Evolutionary conservation across 2,113 vertebrate species (phyloP).

Genomic region (Rhadina sibilatrix): DNA sequence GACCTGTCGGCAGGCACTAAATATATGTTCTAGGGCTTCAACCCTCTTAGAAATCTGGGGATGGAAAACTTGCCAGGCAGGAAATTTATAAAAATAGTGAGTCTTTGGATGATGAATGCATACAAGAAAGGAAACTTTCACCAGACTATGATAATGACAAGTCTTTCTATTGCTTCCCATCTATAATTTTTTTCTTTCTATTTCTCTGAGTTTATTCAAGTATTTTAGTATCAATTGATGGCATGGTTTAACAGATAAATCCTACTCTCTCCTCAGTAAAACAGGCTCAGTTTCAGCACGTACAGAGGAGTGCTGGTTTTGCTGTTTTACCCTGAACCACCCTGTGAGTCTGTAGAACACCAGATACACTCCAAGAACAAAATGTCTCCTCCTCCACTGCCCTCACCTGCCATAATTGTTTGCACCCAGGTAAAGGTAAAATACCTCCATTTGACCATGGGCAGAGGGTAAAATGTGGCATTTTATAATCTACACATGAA

Average conservation of each 20-base stretch:
- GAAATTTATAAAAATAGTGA: slow-evolving; percentile 25
- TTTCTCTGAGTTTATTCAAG: background rate
- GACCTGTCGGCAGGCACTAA: slow-evolving; percentile 61
- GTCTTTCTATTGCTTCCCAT: background rate
- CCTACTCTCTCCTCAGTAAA: background rate
- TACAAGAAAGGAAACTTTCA: slow-evolving; percentile 30
- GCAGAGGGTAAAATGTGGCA: background rate
- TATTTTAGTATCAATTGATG: background rate
- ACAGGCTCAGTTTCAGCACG: background rate
- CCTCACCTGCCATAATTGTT: background rate
- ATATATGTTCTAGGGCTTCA: slow-evolving; percentile 62
- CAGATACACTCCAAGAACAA: background rate
- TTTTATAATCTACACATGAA: background rate
- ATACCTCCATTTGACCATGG: background rate
- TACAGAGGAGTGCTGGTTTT: background rate
- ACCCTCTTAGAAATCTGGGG: slow-evolving; percentile 28
- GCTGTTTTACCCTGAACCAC: background rate
- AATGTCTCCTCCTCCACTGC: background rate
- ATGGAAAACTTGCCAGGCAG: slow-evolving; percentile 59
- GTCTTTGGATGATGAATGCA: slow-evolving; percentile 10
- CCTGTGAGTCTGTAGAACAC: background rate
- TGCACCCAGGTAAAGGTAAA: background rate
- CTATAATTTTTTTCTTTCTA: background rate
- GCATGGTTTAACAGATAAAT: background rate
- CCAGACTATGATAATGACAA: background rate